phyloP scores from a whole-genome alignment of 2,113 vertebrate species.

The Brachirus orientalis region DNA sequence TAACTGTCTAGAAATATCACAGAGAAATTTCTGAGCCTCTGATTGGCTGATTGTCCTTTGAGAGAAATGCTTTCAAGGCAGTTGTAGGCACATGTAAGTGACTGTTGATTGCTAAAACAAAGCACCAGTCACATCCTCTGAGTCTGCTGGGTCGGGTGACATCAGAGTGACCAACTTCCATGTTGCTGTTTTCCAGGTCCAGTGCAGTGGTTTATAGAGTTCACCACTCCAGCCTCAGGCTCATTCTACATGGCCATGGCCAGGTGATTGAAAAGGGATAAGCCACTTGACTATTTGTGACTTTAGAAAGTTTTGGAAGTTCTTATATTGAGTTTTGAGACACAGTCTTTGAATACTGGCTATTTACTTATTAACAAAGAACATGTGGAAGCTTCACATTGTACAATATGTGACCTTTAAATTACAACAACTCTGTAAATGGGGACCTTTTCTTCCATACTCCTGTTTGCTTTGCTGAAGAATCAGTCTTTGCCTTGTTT shows the following conservation, averaged over 20 bases:
- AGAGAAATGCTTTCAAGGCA: no score
- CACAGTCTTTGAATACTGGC: not conserved
- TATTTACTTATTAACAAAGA: not conserved
- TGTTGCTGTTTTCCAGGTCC: not conserved
- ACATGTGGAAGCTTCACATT: not conserved
- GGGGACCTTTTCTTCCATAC: not conserved
- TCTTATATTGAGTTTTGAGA: not conserved
- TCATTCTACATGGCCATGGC: not conserved
- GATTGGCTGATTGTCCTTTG: no score
- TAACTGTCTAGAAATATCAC: no score
- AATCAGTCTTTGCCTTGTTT: slow-evolving; percentile 54
- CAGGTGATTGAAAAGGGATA: no score
- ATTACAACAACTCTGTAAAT: slow-evolving; percentile 16
- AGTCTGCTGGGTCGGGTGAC: not conserved
- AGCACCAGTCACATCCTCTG: no score
- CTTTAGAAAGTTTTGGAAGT: not conserved
- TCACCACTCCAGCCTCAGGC: not conserved
- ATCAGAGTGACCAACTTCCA: not conserved
- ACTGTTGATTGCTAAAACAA: no score
- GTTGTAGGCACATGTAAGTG: no score
- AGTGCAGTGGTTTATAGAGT: not conserved
- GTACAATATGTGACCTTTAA: not conserved
- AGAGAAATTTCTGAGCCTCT: no score
- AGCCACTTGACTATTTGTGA: not conserved
- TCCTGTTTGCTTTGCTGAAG: slow-evolving; percentile 42